phyloP scores from a whole-genome alignment of 2,888 invertebrate genomes.

The Sminthurides aquaticus region DNA sequence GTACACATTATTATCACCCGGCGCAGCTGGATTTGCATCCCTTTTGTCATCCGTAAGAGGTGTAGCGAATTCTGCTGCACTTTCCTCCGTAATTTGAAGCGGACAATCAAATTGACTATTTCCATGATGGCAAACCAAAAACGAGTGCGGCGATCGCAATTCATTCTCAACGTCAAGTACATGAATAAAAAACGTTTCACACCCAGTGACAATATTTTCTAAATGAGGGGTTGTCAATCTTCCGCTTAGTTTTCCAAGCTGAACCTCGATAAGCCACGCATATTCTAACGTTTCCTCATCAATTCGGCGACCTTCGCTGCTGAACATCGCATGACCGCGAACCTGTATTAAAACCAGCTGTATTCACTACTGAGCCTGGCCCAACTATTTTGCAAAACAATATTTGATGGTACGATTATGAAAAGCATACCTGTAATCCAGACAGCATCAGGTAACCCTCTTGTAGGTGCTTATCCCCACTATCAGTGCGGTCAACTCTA shows the following conservation, averaged over 20 bases:
- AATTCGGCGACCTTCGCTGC: slow-evolving; percentile 77
- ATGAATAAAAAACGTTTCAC: slow-evolving; percentile 80
- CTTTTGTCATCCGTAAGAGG: slow-evolving; percentile 8
- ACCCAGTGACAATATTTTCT: slow-evolving; percentile 74
- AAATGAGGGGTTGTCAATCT: slow-evolving; percentile 82
- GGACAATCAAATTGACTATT: slow-evolving; percentile 61
- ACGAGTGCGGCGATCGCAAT: slow-evolving; percentile 70
- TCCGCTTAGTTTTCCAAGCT: slow-evolving; percentile 86
- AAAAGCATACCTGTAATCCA: slow-evolving; percentile 61
- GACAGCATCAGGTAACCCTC: slow-evolving; percentile 80
- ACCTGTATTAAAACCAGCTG: slow-evolving; percentile 50
- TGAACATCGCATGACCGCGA: slow-evolving; percentile 94
- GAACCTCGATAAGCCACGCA: slow-evolving; percentile 92
- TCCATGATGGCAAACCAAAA: slow-evolving; percentile 73
- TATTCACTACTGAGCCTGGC: slow-evolving; percentile 48
- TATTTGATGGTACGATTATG: background rate
- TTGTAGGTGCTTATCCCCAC: slow-evolving; percentile 63
- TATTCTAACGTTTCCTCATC: slow-evolving; percentile 95
- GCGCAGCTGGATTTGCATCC: slow-evolving; percentile 12
- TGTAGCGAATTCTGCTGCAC: slow-evolving; percentile 7
- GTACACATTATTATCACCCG: slow-evolving; percentile 13
- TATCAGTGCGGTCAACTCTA: slow-evolving; percentile 59
- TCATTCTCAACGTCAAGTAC: slow-evolving; percentile 84
- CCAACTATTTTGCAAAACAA: background rate
- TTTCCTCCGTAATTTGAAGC: slow-evolving; percentile 15